phyloP scores from a whole-genome alignment of 2,113 vertebrate species.

The Sylvietta virens region DNA sequence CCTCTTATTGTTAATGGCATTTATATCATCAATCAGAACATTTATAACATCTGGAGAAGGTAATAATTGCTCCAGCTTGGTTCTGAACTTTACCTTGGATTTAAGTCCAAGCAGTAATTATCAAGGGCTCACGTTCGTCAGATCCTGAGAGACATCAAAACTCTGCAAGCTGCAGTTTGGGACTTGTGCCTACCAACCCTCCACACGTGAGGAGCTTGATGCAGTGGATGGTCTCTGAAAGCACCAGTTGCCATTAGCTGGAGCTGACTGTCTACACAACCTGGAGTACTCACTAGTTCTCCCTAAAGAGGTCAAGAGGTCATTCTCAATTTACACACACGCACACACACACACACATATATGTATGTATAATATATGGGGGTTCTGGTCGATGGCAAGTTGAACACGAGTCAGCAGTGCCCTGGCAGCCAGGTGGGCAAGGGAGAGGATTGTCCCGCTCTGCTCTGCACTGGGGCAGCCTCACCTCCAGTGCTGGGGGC shows the following conservation, averaged over 20 bases:
- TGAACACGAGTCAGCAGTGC: background rate
- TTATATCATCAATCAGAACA: background rate
- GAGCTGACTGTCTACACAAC: background rate
- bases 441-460: fast-evolving
- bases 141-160: background rate
- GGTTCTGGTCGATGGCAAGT: fast-evolving
- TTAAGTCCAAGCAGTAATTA: background rate
- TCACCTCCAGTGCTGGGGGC: fast-evolving
- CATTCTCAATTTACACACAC: background rate
- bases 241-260: background rate
- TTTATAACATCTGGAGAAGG: background rate
- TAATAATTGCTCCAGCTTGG: background rate
- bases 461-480: fast-evolving
- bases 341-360: background rate
- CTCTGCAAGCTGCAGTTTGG: background rate
- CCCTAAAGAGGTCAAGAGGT: background rate
- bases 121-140: background rate
- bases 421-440: background rate
- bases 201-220: fast-evolving
- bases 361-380: fast-evolving
- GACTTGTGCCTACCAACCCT: background rate
- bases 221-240: background rate
- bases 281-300: background rate
- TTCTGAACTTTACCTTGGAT: background rate
- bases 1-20: background rate